A percentile compares a stretch with the other conserved stretches of the same genome.
Conservation (phyloP, 2,113 vertebrate genomes). For the Lepisosteus oculatus region DNA sequence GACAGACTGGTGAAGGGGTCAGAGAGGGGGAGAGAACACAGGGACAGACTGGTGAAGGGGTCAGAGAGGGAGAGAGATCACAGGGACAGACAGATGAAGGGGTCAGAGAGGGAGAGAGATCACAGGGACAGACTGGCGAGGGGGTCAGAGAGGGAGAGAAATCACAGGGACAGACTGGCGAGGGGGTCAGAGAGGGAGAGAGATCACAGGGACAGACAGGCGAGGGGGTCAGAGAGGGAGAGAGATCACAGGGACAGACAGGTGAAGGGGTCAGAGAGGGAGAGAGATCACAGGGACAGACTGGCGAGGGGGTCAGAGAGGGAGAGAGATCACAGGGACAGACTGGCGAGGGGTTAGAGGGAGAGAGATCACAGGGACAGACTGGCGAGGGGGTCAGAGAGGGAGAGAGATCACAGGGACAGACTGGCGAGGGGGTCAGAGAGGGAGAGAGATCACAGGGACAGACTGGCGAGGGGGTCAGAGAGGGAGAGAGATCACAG, state of each 20-base stretch:
- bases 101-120: no score
- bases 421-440: neutral
- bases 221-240: neutral
- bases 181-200: neutral
- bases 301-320: neutral
- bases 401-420: neutral
- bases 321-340: neutral
- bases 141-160: neutral
- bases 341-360: no score
- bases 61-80: neutral
- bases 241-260: no score
- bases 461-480: neutral
- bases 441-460: neutral
- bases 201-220: no score
- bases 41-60: no score
- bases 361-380: neutral
- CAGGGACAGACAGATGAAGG: no score
- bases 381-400: slow-evolving; percentile 1
- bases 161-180: neutral
- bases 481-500: no score
- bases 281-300: no score
- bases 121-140: slow-evolving; percentile 3
- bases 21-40: neutral
- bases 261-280: neutral
- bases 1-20: neutral